Percentiles rank a stretch among this genome's conserved stretches.
Evolutionary conservation across 2,888 invertebrate genomes (phyloP).

Genomic region (Callyntrura guangdongensis): DNA sequence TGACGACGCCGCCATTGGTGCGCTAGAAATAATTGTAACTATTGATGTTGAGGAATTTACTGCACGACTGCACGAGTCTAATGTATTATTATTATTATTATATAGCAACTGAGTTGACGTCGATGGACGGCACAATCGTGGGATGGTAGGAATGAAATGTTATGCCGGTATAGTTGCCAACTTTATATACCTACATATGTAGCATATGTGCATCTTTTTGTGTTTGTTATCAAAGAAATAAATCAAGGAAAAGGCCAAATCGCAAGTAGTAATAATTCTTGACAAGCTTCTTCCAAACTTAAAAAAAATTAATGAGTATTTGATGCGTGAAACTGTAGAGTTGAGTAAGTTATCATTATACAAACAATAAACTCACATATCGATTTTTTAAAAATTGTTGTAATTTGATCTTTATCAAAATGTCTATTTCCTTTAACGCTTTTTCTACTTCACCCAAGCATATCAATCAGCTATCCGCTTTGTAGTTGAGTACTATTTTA

Average conservation of each 20-base stretch:
- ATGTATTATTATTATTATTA: not conserved
- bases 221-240: not conserved
- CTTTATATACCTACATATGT: too few relatives aligned
- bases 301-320: too few relatives aligned
- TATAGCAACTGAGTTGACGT: not conserved
- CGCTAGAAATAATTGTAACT: not conserved
- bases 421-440: too few relatives aligned
- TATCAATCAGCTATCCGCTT: too few relatives aligned
- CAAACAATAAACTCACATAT: too few relatives aligned
- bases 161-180: not conserved
- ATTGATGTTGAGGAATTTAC: not conserved
- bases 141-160: not conserved
- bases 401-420: too few relatives aligned
- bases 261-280: not conserved
- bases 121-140: not conserved
- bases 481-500: too few relatives aligned
- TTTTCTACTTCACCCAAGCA: too few relatives aligned
- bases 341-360: too few relatives aligned
- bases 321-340: too few relatives aligned
- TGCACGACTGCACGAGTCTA: not conserved
- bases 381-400: too few relatives aligned
- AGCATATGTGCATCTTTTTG: not conserved
- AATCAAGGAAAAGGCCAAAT: conserved; percentile 4
- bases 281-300: not conserved
- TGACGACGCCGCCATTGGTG: not conserved